These are phyloP conservation scores for Chloroclysta siterata DNA, from an alignment of 2,888 invertebrate genomes.

Conservation along the genomic window DNA sequence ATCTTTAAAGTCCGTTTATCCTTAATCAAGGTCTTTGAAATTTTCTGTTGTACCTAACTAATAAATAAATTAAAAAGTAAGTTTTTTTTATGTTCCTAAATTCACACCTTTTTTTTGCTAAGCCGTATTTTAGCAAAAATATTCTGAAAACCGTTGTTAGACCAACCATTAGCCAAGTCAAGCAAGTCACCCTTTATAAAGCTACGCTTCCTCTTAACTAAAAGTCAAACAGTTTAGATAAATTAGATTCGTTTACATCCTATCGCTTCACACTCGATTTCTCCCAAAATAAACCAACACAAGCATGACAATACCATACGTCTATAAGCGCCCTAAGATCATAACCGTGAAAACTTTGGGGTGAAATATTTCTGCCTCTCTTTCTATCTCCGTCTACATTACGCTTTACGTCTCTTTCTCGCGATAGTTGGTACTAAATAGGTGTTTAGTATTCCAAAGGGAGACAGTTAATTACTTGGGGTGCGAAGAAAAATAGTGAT, in stretches of 20 bases:
- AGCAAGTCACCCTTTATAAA: conserved; percentile 26
- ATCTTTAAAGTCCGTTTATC: conserved; percentile 19
- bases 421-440: conserved; percentile 78
- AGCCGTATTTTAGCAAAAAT: too few species aligned
- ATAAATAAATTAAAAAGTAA: too few species aligned
- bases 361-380: conserved; percentile 65
- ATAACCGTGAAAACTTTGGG: conserved; percentile 67
- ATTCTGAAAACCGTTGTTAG: background rate
- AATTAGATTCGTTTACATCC: conserved; percentile 64
- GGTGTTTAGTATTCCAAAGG: conserved; percentile 84
- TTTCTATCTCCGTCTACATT: conserved; percentile 45
- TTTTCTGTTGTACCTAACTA: background rate
- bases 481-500: conserved; percentile 75
- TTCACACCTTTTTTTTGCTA: too few species aligned
- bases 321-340: conserved; percentile 63
- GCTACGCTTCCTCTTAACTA: conserved; percentile 23
- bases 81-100: too few species aligned
- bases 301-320: conserved; percentile 53
- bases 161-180: background rate
- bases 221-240: conserved; percentile 43
- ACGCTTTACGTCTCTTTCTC: conserved; percentile 49
- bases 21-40: conserved; percentile 12
- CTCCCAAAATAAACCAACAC: conserved; percentile 59
- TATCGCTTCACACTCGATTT: conserved; percentile 75
- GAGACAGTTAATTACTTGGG: conserved; percentile 81